phyloP scores from a whole-genome alignment of 2,113 vertebrate genomes.

The Mesitornis unicolor region DNA sequence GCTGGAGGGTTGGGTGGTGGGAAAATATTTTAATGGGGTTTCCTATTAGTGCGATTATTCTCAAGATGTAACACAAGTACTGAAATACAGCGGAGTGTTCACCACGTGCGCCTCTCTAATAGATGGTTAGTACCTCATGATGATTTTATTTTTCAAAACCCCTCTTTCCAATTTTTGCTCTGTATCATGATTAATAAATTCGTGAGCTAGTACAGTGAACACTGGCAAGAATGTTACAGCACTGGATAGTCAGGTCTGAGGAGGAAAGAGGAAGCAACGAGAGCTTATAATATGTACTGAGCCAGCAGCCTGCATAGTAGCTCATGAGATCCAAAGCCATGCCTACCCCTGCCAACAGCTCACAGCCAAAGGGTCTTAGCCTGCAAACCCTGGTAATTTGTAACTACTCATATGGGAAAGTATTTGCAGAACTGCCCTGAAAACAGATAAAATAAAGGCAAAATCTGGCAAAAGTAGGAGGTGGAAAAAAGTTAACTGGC shows the following conservation, averaged over 20 bases:
- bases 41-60: conserved; percentile 51
- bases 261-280: neutral
- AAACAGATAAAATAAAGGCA: neutral
- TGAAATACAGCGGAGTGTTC: conserved; percentile 57
- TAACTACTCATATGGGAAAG: neutral
- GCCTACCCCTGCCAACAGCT: neutral
- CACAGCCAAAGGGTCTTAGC: neutral
- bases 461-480: neutral
- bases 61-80: conserved; percentile 22
- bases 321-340: neutral
- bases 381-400: neutral
- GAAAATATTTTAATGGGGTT: conserved; percentile 73
- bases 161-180: neutral
- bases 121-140: conserved; percentile 35
- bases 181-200: neutral
- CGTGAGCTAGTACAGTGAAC: neutral
- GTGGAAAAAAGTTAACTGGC: neutral
- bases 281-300: neutral
- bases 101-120: neutral
- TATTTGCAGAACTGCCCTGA: neutral
- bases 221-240: neutral
- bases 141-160: conserved; percentile 30
- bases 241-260: neutral
- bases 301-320: neutral
- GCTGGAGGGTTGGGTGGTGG: conserved; percentile 63